These are phyloP conservation scores for Mus spretus DNA, from an alignment of 2,797 vertebrate genomes.

Conservation along the genomic window DNA sequence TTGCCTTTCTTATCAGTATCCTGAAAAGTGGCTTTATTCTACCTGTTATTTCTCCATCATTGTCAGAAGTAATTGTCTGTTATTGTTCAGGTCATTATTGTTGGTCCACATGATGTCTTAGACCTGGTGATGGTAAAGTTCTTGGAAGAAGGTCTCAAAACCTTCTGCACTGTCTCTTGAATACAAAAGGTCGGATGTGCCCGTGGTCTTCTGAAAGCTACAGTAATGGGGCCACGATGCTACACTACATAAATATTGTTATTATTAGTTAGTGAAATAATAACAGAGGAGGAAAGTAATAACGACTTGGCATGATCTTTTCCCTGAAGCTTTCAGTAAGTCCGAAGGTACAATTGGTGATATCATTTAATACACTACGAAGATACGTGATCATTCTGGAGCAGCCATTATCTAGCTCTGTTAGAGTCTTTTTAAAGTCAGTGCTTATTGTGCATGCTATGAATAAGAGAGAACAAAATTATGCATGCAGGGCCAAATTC, in stretches of 20 bases:
- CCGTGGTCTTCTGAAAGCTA: constrained; percentile 53
- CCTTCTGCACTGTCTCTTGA: constrained; percentile 2
- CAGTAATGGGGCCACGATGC: constrained; percentile 60
- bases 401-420: constrained; percentile 82
- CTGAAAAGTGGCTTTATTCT: constrained; percentile 50
- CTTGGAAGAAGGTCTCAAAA: constrained; percentile 60
- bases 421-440: constrained; percentile 86
- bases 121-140: constrained; percentile 36
- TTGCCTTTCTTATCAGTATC: neutral
- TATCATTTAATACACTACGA: constrained; percentile 81
- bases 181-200: constrained; percentile 46
- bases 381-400: constrained; percentile 78
- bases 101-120: neutral
- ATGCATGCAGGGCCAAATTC: constrained; percentile 82
- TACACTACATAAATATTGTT: constrained; percentile 76
- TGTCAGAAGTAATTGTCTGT: neutral
- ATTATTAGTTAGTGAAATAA: constrained; percentile 75
- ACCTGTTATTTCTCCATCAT: constrained; percentile 42
- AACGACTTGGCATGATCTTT: constrained; percentile 75
- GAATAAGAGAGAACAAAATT: constrained; percentile 84
- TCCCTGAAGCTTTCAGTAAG: constrained; percentile 72
- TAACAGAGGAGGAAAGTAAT: constrained; percentile 72
- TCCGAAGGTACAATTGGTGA: constrained; percentile 71
- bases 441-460: constrained; percentile 85
- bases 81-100: neutral